Conservation (phyloP, 2,888 invertebrate genomes). For the Drosophila barbarae region DNA sequence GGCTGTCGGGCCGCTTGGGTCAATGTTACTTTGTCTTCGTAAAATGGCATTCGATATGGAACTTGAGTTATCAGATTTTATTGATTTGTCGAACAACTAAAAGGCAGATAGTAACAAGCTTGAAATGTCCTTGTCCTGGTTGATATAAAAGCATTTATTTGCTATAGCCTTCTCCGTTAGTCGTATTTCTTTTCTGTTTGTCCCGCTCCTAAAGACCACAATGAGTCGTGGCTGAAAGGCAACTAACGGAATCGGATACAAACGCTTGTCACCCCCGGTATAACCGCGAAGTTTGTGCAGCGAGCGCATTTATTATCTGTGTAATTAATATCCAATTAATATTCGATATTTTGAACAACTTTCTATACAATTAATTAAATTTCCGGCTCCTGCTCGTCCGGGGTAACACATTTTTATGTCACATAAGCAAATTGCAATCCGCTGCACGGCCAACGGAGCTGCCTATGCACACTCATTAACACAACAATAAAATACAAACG, state of each 20-base stretch:
- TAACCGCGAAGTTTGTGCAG: neutral
- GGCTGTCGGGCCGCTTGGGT: slow-evolving; percentile 7
- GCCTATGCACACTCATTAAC: slow-evolving; percentile 72
- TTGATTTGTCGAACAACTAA: slow-evolving; percentile 50
- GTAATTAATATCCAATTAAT: slow-evolving; percentile 68
- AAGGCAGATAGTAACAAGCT: slow-evolving; percentile 18
- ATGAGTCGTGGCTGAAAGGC: neutral
- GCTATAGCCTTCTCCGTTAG: slow-evolving; percentile 46
- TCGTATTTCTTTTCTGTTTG: slow-evolving; percentile 61
- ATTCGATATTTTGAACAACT: slow-evolving; percentile 50
- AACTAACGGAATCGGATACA: neutral
- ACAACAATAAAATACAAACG: slow-evolving; percentile 65
- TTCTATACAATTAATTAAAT: slow-evolving; percentile 65
- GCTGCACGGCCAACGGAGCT: slow-evolving; percentile 16
- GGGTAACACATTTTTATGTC: slow-evolving; percentile 73
- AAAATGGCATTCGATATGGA: slow-evolving; percentile 54
- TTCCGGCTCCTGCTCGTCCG: slow-evolving; percentile 20
- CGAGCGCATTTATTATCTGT: slow-evolving; percentile 42
- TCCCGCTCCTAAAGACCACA: slow-evolving; percentile 12
- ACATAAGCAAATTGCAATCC: slow-evolving; percentile 63
- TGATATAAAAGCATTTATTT: slow-evolving; percentile 57
- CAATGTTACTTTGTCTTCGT: slow-evolving; percentile 43
- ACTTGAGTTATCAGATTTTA: slow-evolving; percentile 4
- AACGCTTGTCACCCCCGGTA: neutral
- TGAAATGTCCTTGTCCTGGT: slow-evolving; percentile 1